These are phyloP conservation scores for Lithophane leautieri DNA, from an alignment of 2,888 invertebrate genomes.

Conservation along the genomic window DNA sequence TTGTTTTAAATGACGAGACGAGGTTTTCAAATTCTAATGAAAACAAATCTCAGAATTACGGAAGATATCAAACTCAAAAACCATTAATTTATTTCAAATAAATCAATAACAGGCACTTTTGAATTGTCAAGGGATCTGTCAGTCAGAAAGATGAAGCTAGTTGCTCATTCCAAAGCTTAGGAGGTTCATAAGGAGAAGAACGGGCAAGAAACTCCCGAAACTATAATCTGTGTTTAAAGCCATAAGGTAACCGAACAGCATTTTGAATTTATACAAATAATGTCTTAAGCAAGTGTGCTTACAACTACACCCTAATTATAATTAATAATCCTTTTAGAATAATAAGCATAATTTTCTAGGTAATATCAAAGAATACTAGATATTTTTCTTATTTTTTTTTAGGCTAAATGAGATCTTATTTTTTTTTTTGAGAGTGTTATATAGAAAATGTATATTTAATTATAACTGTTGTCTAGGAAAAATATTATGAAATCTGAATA, in stretches of 20 bases:
- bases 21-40: no score
- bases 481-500: constrained; percentile 25
- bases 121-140: no score
- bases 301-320: neutral
- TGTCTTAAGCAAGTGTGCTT: constrained; percentile 14
- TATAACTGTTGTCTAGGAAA: constrained; percentile 31
- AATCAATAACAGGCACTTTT: no score
- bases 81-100: no score
- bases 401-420: neutral
- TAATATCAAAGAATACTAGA: constrained; percentile 49
- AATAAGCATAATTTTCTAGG: constrained; percentile 33
- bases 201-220: no score
- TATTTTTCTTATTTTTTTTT: constrained; percentile 26
- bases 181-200: no score
- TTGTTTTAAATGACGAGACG: no score
- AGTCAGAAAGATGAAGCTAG: no score
- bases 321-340: constrained; percentile 7
- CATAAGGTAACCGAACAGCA: neutral
- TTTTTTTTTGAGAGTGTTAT: constrained; percentile 18
- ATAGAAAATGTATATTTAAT: constrained; percentile 18
- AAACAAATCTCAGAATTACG: no score
- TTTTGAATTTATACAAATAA: neutral
- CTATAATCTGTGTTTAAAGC: neutral
- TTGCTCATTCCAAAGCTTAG: no score
- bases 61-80: no score